phyloP scores from a whole-genome alignment of 1,140 invertebrate genomes.

The Drosophila fuyamai region DNA sequence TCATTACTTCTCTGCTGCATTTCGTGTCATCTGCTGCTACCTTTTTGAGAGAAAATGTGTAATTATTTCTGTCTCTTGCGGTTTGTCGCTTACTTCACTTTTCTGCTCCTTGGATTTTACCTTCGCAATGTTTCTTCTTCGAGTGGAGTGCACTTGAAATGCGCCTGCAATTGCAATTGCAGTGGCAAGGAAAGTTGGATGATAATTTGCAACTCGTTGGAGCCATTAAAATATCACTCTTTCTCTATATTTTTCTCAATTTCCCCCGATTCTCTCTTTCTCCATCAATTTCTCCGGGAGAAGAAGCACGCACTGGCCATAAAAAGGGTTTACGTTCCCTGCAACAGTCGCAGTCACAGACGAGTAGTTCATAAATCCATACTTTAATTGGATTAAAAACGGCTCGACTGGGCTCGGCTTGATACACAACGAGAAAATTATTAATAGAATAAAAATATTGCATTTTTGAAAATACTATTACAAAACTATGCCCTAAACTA shows the following conservation, averaged over 20 bases:
- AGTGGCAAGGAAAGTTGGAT: slow-evolving; percentile 40
- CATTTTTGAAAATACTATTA: no score
- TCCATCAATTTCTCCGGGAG: slow-evolving; percentile 9
- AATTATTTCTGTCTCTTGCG: slow-evolving; percentile 67
- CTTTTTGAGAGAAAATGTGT: slow-evolving; percentile 38
- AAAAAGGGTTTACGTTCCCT: slow-evolving; percentile 58
- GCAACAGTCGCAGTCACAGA: slow-evolving; percentile 27
- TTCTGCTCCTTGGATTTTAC: slow-evolving; percentile 30
- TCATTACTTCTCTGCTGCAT: slow-evolving; percentile 1
- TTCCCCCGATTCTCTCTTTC: no score
- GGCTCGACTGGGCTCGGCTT: slow-evolving; percentile 58
- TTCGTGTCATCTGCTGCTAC: slow-evolving; percentile 29
- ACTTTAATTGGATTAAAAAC: slow-evolving; percentile 81
- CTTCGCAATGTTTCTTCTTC: slow-evolving; percentile 60
- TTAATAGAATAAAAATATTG: no score
- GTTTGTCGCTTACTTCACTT: slow-evolving; percentile 47
- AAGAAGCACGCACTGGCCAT: slow-evolving; percentile 55
- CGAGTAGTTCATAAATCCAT: slow-evolving; percentile 70
- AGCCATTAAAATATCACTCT: slow-evolving; percentile 38
- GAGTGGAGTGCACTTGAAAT: slow-evolving; percentile 67
- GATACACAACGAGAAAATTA: slow-evolving; percentile 12
- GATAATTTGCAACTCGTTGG: slow-evolving; percentile 65
- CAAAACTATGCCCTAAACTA: no score
- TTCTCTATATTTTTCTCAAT: not conserved
- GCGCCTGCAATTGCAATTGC: slow-evolving; percentile 43